These are phyloP conservation scores for Bedellia somnulentella DNA, from an alignment of 2,888 invertebrate species.

Conservation along the genomic window DNA sequence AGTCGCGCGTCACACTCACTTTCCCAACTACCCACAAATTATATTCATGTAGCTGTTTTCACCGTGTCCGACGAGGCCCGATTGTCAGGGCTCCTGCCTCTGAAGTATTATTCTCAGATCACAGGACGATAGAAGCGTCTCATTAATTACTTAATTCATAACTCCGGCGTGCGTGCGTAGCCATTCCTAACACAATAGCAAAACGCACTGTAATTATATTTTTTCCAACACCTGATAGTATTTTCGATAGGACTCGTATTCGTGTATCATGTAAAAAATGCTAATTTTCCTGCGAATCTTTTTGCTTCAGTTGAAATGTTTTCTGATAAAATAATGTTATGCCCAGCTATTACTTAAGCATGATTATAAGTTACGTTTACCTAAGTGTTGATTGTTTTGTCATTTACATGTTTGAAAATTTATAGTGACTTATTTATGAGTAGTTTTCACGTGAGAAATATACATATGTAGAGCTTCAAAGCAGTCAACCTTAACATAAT, in stretches of 20 bases:
- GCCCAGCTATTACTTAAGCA: too few relatives aligned
- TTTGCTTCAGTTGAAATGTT: too few relatives aligned
- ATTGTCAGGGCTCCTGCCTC: not conserved
- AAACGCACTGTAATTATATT: constrained; percentile 30
- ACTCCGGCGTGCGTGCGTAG: constrained; percentile 48
- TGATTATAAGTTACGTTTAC: too few relatives aligned
- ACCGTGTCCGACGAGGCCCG: constrained; percentile 11
- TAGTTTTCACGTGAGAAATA: too few relatives aligned
- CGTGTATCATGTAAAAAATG: too few relatives aligned
- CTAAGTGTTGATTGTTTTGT: too few relatives aligned
- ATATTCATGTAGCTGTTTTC: constrained; percentile 34
- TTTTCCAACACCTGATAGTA: constrained; percentile 37
- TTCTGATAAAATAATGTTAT: too few relatives aligned
- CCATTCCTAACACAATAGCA: constrained; percentile 41
- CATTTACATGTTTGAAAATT: too few relatives aligned
- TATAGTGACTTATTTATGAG: too few relatives aligned
- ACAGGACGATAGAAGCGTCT: constrained; percentile 41
- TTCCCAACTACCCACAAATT: constrained; percentile 40
- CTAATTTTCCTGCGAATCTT: too few relatives aligned
- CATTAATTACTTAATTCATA: constrained; percentile 55
- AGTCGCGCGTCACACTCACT: constrained; percentile 43
- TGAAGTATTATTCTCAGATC: constrained; percentile 25
- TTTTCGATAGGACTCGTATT: constrained; percentile 50
- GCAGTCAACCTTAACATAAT: too few relatives aligned
- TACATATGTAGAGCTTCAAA: too few relatives aligned